Conservation (phyloP, 2,888 invertebrate genomes). For the Mayetiola destructor region DNA sequence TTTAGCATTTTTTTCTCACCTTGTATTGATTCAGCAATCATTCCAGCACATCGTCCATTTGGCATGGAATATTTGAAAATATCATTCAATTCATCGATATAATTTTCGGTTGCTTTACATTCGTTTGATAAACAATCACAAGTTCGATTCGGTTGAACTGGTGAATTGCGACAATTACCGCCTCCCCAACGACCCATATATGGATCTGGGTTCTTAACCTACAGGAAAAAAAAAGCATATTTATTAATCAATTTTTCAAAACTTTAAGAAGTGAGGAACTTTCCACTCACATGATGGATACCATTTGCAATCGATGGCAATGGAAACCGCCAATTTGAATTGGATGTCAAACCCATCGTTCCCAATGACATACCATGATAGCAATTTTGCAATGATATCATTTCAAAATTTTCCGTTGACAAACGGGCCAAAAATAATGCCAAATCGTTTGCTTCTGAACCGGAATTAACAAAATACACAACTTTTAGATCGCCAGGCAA, state of each 20-base stretch:
- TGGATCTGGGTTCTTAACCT: conserved; percentile 86
- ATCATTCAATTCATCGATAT: conserved; percentile 58
- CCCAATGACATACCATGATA: conserved; percentile 88
- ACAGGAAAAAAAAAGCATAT: too few relatives aligned
- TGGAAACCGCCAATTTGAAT: conserved; percentile 64
- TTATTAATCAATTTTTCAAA: too few relatives aligned
- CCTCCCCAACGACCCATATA: conserved; percentile 88
- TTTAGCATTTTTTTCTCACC: conserved; percentile 37
- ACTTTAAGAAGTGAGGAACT: too few relatives aligned
- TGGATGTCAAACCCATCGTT: conserved; percentile 67
- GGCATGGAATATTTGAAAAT: conserved; percentile 51
- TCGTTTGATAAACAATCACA: conserved; percentile 47
- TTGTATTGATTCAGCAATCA: conserved; percentile 92
- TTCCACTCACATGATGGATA: conserved; percentile 54
- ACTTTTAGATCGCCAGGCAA: conserved; percentile 79
- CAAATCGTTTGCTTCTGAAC: conserved; percentile 93
- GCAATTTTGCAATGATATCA: conserved; percentile 72
- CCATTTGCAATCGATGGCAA: conserved; percentile 52
- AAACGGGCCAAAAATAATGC: conserved; percentile 76
- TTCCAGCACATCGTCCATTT: conserved; percentile 61
- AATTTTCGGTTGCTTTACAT: conserved; percentile 50
- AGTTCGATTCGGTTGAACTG: conserved; percentile 51
- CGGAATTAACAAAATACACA: conserved; percentile 89
- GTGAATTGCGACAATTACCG: conserved; percentile 70
- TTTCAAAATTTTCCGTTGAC: conserved; percentile 70